A percentile compares a stretch with the other conserved stretches of the same genome.
phyloP scores from a whole-genome alignment of 2,888 invertebrate genomes.

The Erpobdella octoculata region DNA sequence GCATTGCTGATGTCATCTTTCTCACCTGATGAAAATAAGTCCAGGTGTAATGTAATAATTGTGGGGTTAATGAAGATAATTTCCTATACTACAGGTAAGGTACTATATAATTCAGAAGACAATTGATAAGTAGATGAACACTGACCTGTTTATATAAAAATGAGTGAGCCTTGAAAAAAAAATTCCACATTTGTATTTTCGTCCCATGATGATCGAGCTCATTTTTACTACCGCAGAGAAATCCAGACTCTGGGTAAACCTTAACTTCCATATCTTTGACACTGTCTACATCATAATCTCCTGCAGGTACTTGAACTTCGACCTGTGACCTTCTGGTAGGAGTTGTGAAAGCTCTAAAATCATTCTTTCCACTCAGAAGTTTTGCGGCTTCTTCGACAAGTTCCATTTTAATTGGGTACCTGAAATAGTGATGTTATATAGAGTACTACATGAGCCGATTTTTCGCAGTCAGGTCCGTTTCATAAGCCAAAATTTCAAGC shows the following conservation, averaged over 20 bases:
- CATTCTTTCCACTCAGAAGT: constrained; percentile 32
- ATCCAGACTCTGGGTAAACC: neutral
- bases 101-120: no score
- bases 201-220: neutral
- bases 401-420: constrained; percentile 29
- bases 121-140: neutral
- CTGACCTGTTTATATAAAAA: constrained; percentile 36
- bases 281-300: neutral
- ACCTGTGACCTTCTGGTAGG: neutral
- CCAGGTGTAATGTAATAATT: no score
- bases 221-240: neutral
- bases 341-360: constrained; percentile 34
- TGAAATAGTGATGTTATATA: constrained; percentile 6
- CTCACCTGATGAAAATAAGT: constrained; percentile 28
- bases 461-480: no score
- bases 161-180: constrained; percentile 30
- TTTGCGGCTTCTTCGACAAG: constrained; percentile 27
- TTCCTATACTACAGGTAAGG: no score
- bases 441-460: no score
- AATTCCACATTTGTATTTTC: constrained; percentile 28
- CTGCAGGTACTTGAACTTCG: neutral
- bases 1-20: constrained; percentile 31
- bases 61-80: no score
- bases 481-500: no score
- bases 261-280: constrained; percentile 15